A percentile compares a stretch with the other conserved stretches of the same genome.
Conservation (phyloP, 1,140 invertebrate genomes). For the Ooceraea biroi region DNA sequence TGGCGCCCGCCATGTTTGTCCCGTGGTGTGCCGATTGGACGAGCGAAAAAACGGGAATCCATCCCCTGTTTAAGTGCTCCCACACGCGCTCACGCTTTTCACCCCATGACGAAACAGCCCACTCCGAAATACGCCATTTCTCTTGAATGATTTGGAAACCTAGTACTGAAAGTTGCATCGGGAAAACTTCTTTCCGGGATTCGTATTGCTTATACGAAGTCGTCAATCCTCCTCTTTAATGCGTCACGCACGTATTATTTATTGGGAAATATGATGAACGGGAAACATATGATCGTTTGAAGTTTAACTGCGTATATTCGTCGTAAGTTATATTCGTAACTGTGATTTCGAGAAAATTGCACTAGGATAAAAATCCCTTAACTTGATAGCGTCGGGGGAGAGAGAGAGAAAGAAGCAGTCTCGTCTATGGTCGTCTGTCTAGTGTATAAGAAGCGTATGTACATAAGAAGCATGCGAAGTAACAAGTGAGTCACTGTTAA, state of each 20-base stretch:
- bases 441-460: too few relatives aligned
- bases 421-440: too few relatives aligned
- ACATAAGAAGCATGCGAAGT: too few relatives aligned
- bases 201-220: constrained; percentile 6
- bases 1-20: constrained; percentile 75
- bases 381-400: too few relatives aligned
- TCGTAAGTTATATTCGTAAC: not conserved
- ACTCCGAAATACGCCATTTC: constrained; percentile 68
- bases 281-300: not conserved
- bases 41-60: constrained; percentile 71
- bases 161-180: constrained; percentile 25
- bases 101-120: constrained; percentile 59
- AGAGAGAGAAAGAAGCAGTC: too few relatives aligned
- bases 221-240: not conserved
- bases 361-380: not conserved
- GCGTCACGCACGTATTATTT: not conserved
- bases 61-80: constrained; percentile 70
- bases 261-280: not conserved
- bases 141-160: constrained; percentile 52
- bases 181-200: constrained; percentile 4
- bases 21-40: constrained; percentile 74
- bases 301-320: not conserved
- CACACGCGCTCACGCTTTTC: constrained; percentile 59
- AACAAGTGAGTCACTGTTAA: too few relatives aligned
- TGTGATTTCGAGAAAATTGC: not conserved